phyloP scores from a whole-genome alignment of 2,797 vertebrate species.

The Emydoidea blandingii region DNA sequence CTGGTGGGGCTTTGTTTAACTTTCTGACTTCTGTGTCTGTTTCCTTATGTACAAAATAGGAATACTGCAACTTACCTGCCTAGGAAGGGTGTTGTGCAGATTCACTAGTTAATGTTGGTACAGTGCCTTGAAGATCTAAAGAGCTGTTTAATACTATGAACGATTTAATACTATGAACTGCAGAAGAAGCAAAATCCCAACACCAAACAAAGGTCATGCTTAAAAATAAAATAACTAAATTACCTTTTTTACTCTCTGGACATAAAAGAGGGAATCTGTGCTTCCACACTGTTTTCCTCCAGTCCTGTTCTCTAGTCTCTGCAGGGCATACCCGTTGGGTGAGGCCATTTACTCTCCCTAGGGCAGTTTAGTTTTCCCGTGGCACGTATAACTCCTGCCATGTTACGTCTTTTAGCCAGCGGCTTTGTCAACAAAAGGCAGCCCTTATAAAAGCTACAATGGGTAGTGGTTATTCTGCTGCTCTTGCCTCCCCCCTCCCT shows the following conservation, averaged over 20 bases:
- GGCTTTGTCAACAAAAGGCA: not conserved
- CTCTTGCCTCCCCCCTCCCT: not conserved
- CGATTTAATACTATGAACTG: not conserved
- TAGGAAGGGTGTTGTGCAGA: not conserved
- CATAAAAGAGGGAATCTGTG: not conserved
- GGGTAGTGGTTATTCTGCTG: not conserved
- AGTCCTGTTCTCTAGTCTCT: not conserved
- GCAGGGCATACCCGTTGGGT: not conserved
- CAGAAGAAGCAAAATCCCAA: not conserved
- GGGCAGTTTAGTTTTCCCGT: not conserved
- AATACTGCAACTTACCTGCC: not conserved
- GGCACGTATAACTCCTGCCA: not conserved
- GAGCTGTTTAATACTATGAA: not conserved
- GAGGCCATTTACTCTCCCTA: not conserved
- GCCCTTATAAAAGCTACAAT: not conserved
- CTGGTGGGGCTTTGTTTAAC: not conserved
- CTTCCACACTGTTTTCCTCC: not conserved
- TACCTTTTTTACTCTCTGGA: not conserved
- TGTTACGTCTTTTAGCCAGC: not conserved
- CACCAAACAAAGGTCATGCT: not conserved
- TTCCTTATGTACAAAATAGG: not conserved
- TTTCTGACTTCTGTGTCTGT: not conserved
- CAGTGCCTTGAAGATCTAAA: not conserved
- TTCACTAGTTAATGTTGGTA: not conserved
- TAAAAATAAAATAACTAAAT: not conserved